These are phyloP conservation scores for Caenorhabditis remanei DNA, from an alignment of 1,140 invertebrate species.

Conservation along the genomic window DNA sequence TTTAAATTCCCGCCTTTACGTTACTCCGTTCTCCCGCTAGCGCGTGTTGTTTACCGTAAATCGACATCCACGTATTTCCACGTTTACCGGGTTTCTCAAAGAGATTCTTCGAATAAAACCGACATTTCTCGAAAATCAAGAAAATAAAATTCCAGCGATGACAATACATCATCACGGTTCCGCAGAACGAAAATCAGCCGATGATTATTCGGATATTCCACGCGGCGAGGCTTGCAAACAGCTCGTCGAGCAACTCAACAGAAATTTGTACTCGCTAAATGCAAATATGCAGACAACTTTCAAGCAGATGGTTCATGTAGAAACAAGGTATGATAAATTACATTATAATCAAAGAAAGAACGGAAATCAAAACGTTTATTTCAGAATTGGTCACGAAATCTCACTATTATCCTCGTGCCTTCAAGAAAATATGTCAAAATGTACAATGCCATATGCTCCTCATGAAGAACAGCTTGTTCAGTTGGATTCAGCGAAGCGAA, in stretches of 20 bases:
- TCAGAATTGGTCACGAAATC: slow-evolving; percentile 41
- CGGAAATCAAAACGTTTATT: background rate
- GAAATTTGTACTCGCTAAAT: slow-evolving; percentile 33
- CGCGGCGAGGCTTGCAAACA: slow-evolving; percentile 32
- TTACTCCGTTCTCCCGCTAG: background rate
- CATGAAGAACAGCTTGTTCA: slow-evolving; percentile 34
- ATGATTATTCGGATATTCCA: slow-evolving; percentile 47
- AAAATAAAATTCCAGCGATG: background rate
- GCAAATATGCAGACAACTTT: slow-evolving; percentile 27
- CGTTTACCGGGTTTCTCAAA: background rate
- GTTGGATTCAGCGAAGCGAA: slow-evolving; percentile 33
- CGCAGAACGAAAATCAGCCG: slow-evolving; percentile 9
- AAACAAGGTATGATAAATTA: slow-evolving; percentile 7
- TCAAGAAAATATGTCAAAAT: slow-evolving; percentile 43
- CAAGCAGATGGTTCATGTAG: slow-evolving; percentile 42
- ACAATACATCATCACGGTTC: slow-evolving; percentile 41
- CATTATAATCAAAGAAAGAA: background rate
- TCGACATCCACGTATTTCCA: slow-evolving; percentile 18
- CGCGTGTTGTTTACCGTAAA: slow-evolving; percentile 23
- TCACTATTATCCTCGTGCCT: slow-evolving; percentile 15
- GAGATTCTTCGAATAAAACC: background rate
- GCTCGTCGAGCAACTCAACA: slow-evolving; percentile 34
- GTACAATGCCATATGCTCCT: slow-evolving; percentile 27
- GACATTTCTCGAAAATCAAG: background rate
- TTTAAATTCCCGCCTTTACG: background rate